Base-by-base conservation (phyloP, 2,113 vertebrate genomes). In the Lanius ludovicianus region DNA sequence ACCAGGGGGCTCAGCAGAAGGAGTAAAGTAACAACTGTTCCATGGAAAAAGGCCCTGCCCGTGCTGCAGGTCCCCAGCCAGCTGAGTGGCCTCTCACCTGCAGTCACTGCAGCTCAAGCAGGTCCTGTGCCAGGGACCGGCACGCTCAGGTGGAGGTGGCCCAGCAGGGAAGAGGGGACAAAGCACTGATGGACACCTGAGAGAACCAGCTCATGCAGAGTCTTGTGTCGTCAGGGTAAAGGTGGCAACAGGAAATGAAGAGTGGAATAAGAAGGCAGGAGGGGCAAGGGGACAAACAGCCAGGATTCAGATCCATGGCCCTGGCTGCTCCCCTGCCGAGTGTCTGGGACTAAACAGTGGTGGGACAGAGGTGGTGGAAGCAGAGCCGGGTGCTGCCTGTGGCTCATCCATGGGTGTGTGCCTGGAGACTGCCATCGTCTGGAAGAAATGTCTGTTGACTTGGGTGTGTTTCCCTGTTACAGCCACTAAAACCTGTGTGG, bases 381-480 rank as follows among this genome's bases (percentile, higher is more conserved):
- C 79, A 84, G 73, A 81, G 68, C 41, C 0, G 0, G 47, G 21
- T 30, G 25, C 27, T 93, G 76, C 73, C 79, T 4, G 5, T 33
- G 24, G 77, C 68, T 90, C 39, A 2, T 62, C 69, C 53, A 4
- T 13, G 65, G 53, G 68, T 27, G 78, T 78, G 76, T 90, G 69
- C 23, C 37, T 9, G 1, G 9, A 47, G 19, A 28, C 77, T 80
- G 70, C 67, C 84, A 39, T 27, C 2, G 0, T 44, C 73, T 68
- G 65, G 46, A 49, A 81, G 78, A 69, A 64, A 80, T 12, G 77
- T 84, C 75, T 93, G 83, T 64, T 80, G 60, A 84, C 71, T 59
- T 81, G 91, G 92, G 93, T 64, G 97, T 91, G 93, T 79, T 77
- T 73, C 74, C 20, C 30, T 68, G 41, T 37, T 70, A 64, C n/a